Evolutionary conservation across 2,113 vertebrate species (phyloP), one percentile per base, ranked within the genome.

Genomic region (Rutilus rutilus): DNA sequence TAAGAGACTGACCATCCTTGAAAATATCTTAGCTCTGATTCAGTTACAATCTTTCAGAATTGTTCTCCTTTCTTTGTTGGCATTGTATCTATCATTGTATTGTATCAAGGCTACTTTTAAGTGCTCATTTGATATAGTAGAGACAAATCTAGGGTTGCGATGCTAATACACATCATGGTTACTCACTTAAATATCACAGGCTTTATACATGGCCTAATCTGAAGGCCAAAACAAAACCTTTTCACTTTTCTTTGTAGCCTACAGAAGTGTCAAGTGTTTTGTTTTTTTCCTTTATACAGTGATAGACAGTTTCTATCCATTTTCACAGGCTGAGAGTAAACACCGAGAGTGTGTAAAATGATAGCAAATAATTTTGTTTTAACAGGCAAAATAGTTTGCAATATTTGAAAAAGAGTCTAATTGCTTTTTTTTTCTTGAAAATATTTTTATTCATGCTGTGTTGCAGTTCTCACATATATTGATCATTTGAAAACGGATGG

Each of bases 1-100:
- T 47, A 83, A 59, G 27, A 76, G 21, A 6, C 33, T 45, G 42
- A 50, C 36, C 6, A 54, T 75, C 39, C 52, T 84, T 62, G 82
- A 75, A 84, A 84, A 76, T 84, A 59, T 84, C 39, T 25, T 62
- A 25, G 39, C 71, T 60, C 19, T 6, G 36, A 71, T 84, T 74
- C 47, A 45, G 75, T 84, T 60, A 33, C 36, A 60, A 45, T 30
- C 33, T 60, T 84, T 71, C 25, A 57, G 19, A 45, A 27, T 59
- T 64, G 6, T 42, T 62, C 6, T 33, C 30, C 36, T 21, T 21
- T 82, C 21, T 45, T 45, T 62, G 27, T 9, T 84, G 54, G 62
- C 82, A 84, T 75, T 42, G 14, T 21, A 45, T 71, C 25, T 60
- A 75, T 42, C 39, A 42, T 8, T 42, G 39, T 45, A 47, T 60